phyloP scores from a whole-genome alignment of 2,888 invertebrate species.

The Eupithecia tripunctaria region DNA sequence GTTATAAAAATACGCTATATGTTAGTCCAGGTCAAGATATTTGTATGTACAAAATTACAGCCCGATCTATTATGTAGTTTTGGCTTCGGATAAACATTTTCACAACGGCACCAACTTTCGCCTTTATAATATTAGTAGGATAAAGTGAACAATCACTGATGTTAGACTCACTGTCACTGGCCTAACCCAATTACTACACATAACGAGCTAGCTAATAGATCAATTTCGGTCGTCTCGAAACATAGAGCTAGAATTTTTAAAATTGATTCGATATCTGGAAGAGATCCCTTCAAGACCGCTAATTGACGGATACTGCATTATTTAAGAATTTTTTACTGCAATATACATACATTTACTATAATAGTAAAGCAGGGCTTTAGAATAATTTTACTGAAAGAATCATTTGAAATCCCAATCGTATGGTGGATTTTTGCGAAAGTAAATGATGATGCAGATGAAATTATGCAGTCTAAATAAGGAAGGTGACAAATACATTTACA shows the following conservation, averaged over 20 bases:
- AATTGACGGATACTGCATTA: neutral
- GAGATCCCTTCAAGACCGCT: neutral
- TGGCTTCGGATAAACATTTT: no score
- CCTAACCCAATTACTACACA: neutral
- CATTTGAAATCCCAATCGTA: neutral
- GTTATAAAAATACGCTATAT: no score
- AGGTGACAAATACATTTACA: constrained; percentile 2
- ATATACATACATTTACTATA: no score
- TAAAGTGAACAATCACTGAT: neutral
- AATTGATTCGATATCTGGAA: no score
- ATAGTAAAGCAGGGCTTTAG: neutral
- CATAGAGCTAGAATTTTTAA: no score
- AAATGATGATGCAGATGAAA: neutral
- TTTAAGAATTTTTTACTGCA: neutral
- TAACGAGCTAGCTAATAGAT: neutral
- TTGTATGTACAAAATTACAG: no score
- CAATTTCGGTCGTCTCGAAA: neutral
- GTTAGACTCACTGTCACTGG: neutral
- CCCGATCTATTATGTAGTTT: no score
- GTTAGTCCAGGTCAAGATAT: no score
- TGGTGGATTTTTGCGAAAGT: neutral
- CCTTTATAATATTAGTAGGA: no score
- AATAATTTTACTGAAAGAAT: neutral
- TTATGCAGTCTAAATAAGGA: neutral
- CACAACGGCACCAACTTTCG: no score